Base-by-base conservation (phyloP, 2,113 vertebrate species). In the Corythoichthys intestinalis region DNA sequence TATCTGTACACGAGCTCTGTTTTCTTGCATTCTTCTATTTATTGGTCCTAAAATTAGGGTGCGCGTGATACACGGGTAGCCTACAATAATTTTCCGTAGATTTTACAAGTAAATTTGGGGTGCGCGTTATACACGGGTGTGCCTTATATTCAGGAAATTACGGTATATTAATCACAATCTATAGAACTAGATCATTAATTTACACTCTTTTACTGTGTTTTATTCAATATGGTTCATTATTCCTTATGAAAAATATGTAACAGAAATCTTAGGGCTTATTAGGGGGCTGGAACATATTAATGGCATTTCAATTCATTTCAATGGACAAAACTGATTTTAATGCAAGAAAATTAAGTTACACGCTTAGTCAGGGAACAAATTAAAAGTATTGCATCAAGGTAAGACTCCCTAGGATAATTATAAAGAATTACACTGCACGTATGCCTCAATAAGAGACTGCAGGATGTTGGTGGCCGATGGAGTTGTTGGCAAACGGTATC, bases 391-490 rank as follows among this genome's bases (percentile, higher is more conserved):
- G 14, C 3, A 12, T 50, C 14, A 50, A 50, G 48, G 48, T 50
- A 50, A 2, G 12, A 50, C 14, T 12, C 13, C 14, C 2, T 15
- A 13, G 14, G 48, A 15, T 4, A 50, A 50, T 50, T 50, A 50
- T 13, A 50, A 50, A 50, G 48, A 14, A 4, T 50, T 50, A 14
- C 13, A 15, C 48, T 15, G 14, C 14, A 50, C 14, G 48, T 54
- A 61, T 71, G 50, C 64, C 38, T 78, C 52, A 56, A 65, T 52
- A 65, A 28, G 60, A 74, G 49, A 65, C 66, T 59, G 75, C 63
- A 74, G 76, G 70, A 74, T 72, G 70, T 69, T 69, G 72, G 76
- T 62, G 67, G 74, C 50, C 49, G 44, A 59, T 70, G 72, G 49
- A 48, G 34, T n/a, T 34, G 56, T 59, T 72, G 41, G 49, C 47